phyloP scores from a whole-genome alignment of 2,113 vertebrate genomes.

The Emydocephalus ijimae region DNA sequence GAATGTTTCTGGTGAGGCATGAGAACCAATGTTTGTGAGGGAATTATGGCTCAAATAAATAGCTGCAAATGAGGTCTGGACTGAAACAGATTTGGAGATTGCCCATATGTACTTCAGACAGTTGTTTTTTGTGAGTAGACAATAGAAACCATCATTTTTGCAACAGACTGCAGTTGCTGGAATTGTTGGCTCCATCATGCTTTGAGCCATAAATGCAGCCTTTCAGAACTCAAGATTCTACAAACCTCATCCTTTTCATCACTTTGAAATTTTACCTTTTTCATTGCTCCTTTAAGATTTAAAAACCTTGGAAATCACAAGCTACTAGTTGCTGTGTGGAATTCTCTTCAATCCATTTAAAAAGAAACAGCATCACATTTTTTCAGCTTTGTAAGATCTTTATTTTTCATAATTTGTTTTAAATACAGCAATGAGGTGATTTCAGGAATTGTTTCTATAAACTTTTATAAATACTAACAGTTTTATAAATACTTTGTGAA shows the following conservation, averaged over 20 bases:
- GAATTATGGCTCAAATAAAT: not conserved
- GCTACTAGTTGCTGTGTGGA: too few species aligned
- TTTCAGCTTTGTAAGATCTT: not conserved
- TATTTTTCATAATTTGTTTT: not conserved
- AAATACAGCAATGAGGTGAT: not conserved
- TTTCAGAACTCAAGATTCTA: not conserved
- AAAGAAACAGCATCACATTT: too few species aligned
- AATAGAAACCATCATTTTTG: not conserved
- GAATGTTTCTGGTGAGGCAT: not conserved
- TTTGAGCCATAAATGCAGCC: not conserved
- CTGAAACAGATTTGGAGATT: not conserved
- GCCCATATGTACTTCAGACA: not conserved
- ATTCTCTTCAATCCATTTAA: too few species aligned
- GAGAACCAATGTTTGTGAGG: not conserved
- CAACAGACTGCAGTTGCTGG: not conserved
- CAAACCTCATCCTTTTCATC: not conserved
- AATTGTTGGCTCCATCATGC: not conserved
- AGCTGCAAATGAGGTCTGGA: not conserved
- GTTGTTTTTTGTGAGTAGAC: not conserved
- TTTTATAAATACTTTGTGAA: not conserved
- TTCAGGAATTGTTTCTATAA: not conserved
- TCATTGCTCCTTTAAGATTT: not conserved
- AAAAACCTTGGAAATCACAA: too few species aligned
- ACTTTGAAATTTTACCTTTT: not conserved
- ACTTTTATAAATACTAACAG: not conserved